phyloP scores from a whole-genome alignment of 2,888 invertebrate species.

The Hypolimnas misippus region DNA sequence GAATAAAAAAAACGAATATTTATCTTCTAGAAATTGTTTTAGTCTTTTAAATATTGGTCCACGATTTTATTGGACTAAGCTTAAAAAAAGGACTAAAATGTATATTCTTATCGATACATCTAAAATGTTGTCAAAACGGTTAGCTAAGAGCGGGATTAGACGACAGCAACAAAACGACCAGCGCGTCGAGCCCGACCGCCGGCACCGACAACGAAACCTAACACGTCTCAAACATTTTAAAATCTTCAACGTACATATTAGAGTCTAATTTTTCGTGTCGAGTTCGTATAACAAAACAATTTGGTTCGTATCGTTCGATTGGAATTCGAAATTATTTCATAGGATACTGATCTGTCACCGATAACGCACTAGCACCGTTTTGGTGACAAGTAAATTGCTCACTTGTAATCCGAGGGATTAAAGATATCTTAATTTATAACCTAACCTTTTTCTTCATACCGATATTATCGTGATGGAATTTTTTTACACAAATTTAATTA shows the following conservation, averaged over 20 bases:
- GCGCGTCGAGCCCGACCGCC: constrained; percentile 40
- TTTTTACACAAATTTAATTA: constrained; percentile 51
- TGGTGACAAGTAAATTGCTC: constrained; percentile 78
- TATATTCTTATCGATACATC: constrained; percentile 67
- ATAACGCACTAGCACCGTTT: constrained; percentile 71
- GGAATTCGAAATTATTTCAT: constrained; percentile 74
- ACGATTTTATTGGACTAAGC: constrained; percentile 13
- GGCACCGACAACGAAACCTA: constrained; percentile 25
- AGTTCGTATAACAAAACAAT: constrained; percentile 47
- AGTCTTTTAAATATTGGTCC: background rate
- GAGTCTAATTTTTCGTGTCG: constrained; percentile 47
- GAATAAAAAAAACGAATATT: background rate
- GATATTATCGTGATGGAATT: constrained; percentile 36
- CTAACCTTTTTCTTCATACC: constrained; percentile 19
- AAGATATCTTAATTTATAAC: constrained; percentile 53
- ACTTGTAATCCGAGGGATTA: constrained; percentile 72
- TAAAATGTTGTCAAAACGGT: constrained; percentile 81
- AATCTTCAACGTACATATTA: constrained; percentile 45
- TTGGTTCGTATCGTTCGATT: constrained; percentile 67
- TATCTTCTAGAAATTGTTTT: background rate
- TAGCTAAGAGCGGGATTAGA: constrained; percentile 79
- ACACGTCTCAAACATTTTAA: constrained; percentile 23
- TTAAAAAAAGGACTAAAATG: constrained; percentile 50
- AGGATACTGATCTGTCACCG: constrained; percentile 81
- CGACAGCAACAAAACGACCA: constrained; percentile 78